Conservation (phyloP, 2,888 invertebrate species). For the Drosophila pegasa region DNA sequence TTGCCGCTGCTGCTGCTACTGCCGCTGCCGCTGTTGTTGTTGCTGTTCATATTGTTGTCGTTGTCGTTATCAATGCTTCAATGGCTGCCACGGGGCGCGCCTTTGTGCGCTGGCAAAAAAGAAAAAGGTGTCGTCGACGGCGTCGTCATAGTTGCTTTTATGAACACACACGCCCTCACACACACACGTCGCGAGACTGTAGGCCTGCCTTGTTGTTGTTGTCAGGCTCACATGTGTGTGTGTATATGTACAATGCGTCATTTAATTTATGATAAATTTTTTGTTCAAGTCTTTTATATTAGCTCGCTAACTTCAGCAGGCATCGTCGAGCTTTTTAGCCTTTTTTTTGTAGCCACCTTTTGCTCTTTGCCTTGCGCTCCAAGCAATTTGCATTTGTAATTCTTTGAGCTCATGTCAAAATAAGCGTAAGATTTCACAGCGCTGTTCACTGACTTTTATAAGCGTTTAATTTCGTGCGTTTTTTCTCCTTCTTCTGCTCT, state of each 20-base stretch:
- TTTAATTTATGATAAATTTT: conserved; percentile 78
- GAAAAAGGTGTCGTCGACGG: conserved; percentile 56
- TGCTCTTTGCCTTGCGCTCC: conserved; percentile 35
- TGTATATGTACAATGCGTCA: conserved; percentile 66
- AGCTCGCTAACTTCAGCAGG: conserved; percentile 66
- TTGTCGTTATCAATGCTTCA: conserved; percentile 61
- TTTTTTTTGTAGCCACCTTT: conserved; percentile 32
- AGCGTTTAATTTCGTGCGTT: conserved; percentile 66
- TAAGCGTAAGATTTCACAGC: conserved; percentile 69
- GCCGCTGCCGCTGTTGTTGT: conserved; percentile 20
- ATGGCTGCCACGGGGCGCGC: conserved; percentile 54
- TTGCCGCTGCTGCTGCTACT: conserved; percentile 58
- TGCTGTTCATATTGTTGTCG: conserved; percentile 14
- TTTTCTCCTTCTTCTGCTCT: neutral
- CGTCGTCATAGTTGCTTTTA: conserved; percentile 47
- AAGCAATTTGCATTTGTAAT: conserved; percentile 81
- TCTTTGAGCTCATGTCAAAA: conserved; percentile 75
- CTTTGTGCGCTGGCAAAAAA: conserved; percentile 38
- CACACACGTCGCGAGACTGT: conserved; percentile 7
- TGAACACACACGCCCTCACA: conserved; percentile 17
- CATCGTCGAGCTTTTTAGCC: conserved; percentile 22
- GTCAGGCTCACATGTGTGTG: neutral
- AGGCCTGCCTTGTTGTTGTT: conserved; percentile 24
- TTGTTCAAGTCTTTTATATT: conserved; percentile 74
- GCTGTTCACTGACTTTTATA: conserved; percentile 64